Evolutionary conservation across 2,888 invertebrate genomes (phyloP).

Genomic region (Chrysolina haemoptera): DNA sequence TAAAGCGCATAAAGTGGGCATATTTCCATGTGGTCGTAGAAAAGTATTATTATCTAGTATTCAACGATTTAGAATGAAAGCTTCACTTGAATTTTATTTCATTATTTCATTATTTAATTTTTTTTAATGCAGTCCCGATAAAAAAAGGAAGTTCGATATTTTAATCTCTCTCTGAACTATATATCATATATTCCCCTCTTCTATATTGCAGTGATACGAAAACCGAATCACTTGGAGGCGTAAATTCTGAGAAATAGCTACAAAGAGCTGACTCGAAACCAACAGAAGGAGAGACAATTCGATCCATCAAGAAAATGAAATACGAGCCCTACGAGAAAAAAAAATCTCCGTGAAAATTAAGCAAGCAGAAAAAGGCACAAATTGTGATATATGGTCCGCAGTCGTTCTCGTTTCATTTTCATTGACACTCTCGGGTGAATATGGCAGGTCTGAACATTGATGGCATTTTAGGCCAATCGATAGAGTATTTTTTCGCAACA

Average conservation of each 20-base stretch:
- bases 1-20: too few relatives aligned
- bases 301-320: conserved; percentile 38
- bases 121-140: too few relatives aligned
- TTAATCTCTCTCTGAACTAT: neutral
- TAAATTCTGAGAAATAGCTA: conserved; percentile 18
- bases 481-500: too few relatives aligned
- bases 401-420: conserved; percentile 43
- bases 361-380: conserved; percentile 39
- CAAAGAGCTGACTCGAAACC: neutral
- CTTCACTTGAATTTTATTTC: too few relatives aligned
- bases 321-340: conserved; percentile 31
- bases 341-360: conserved; percentile 26
- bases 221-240: neutral
- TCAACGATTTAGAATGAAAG: too few relatives aligned
- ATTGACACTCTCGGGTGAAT: conserved; percentile 45
- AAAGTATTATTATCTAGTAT: too few relatives aligned
- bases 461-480: too few relatives aligned
- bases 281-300: conserved; percentile 33
- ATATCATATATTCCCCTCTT: neutral
- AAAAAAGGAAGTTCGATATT: too few relatives aligned
- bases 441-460: conserved; percentile 40
- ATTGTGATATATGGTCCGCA: conserved; percentile 46
- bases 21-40: too few relatives aligned
- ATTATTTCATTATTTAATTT: too few relatives aligned
- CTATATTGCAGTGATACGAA: neutral